phyloP scores from a whole-genome alignment of 2,888 invertebrate genomes.

The Zelleria hepariella region DNA sequence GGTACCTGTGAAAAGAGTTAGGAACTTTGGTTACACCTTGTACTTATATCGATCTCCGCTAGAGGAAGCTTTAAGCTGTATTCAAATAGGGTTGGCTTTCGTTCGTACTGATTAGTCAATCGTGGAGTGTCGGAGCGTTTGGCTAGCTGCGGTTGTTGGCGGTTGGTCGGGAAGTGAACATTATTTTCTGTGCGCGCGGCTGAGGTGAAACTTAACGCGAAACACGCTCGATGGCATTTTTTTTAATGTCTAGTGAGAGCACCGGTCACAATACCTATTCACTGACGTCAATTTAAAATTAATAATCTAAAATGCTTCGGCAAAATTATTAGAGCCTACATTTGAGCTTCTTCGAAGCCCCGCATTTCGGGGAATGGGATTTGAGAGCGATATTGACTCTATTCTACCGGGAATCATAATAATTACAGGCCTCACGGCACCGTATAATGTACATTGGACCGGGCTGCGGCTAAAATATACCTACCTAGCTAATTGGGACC shows the following conservation, averaged over 20 bases:
- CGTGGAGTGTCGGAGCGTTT: neutral
- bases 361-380: neutral
- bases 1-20: too few relatives aligned
- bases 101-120: neutral
- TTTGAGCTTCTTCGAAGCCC: neutral
- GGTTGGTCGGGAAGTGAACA: too few relatives aligned
- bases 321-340: too few relatives aligned
- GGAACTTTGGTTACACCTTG: too few relatives aligned
- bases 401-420: slow-evolving; percentile 41
- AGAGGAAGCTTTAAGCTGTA: neutral
- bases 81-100: neutral
- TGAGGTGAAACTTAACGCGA: too few relatives aligned
- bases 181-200: too few relatives aligned
- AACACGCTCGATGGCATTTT: too few relatives aligned
- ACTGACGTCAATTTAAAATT: too few relatives aligned
- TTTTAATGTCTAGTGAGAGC: too few relatives aligned
- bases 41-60: too few relatives aligned
- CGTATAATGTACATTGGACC: slow-evolving; percentile 16
- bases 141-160: neutral
- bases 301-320: too few relatives aligned
- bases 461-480: slow-evolving; percentile 20
- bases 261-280: too few relatives aligned
- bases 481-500: slow-evolving; percentile 36
- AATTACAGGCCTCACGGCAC: slow-evolving; percentile 40
- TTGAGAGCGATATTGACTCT: neutral